Evolutionary conservation across 2,113 vertebrate genomes (phyloP), one percentile per base, ranked within the genome.

Genomic region (Electrona antarctica): DNA sequence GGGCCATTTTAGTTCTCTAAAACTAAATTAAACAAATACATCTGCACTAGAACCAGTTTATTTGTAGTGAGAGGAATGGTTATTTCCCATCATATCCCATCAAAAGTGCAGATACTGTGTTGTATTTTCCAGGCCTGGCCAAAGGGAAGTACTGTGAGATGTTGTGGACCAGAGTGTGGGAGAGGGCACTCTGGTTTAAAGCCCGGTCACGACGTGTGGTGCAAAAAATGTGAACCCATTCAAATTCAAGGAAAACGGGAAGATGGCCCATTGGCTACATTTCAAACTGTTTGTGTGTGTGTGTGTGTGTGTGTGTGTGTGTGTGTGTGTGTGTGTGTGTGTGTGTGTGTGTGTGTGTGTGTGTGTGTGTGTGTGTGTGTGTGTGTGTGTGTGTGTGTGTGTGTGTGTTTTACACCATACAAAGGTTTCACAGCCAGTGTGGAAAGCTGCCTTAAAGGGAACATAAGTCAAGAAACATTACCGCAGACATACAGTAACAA

Each of bases 1-100:
- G 21, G 45, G 54, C 60, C 8, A 45, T 77, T 78, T 73, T 13
- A 71, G 66, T 73, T 64, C 33, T 12, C 49, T 45, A 56, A 73
- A 81, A 80, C 45, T 60, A 76, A 57, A 67, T 69, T 48, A 88
- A 88, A 86, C 51, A 88, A 86, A 86, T 77, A 80, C 1, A 33
- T 63, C 69, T 0, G 2, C 58, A 14, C 63, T 69, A 67, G 73
- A 84, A 74, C 73, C 59, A 72, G 14, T 81, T 91, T 87, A 70
- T 87, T 83, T 86, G 15, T 74, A 9, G 66, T 58, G 61, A 76
- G 56, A 76, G 67, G 60, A 77, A 74, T 65, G 76, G 57, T 21
- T 14, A 61, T 71, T 84, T 81, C 76, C 74, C 74, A 72, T 70
- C 50, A 60, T 59, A 75, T 84, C 51, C 70, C 56, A 72, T 71